Evolutionary conservation across 1,140 invertebrate genomes (phyloP).

Genomic region (Theocolax elegans): DNA sequence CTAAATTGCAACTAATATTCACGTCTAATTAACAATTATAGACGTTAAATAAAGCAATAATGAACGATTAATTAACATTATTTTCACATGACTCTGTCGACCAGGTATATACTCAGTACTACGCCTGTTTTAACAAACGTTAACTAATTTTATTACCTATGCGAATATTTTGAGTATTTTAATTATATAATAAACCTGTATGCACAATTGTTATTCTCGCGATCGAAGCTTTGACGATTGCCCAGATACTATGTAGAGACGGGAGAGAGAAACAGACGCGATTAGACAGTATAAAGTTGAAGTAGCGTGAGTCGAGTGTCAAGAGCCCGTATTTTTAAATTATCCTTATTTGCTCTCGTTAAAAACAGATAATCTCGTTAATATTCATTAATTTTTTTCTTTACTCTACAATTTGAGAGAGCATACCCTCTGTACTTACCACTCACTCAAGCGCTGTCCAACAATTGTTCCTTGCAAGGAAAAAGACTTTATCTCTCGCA

Average conservation of each 20-base stretch:
- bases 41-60: too few relatives aligned
- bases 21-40: too few relatives aligned
- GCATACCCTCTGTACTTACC: conserved; percentile 64
- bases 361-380: conserved; percentile 8
- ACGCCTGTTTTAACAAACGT: too few relatives aligned
- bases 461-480: conserved; percentile 61
- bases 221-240: conserved; percentile 14
- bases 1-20: too few relatives aligned
- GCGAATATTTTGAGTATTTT: too few relatives aligned
- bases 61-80: too few relatives aligned
- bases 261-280: conserved; percentile 21
- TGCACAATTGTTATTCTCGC: neutral
- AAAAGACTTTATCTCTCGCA: conserved; percentile 47
- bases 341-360: conserved; percentile 21
- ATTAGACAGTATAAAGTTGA: conserved; percentile 42
- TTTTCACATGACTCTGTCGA: too few relatives aligned
- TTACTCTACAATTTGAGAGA: conserved; percentile 40
- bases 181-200: too few relatives aligned
- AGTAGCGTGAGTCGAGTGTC: conserved; percentile 57
- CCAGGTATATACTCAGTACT: too few relatives aligned
- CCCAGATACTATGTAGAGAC: conserved; percentile 6
- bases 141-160: too few relatives aligned
- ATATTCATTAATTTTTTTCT: too few relatives aligned
- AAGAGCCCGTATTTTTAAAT: conserved; percentile 50
- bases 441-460: conserved; percentile 63